phyloP scores from a whole-genome alignment of 2,797 vertebrate genomes.

The Hyperoplus lanceolatus region DNA sequence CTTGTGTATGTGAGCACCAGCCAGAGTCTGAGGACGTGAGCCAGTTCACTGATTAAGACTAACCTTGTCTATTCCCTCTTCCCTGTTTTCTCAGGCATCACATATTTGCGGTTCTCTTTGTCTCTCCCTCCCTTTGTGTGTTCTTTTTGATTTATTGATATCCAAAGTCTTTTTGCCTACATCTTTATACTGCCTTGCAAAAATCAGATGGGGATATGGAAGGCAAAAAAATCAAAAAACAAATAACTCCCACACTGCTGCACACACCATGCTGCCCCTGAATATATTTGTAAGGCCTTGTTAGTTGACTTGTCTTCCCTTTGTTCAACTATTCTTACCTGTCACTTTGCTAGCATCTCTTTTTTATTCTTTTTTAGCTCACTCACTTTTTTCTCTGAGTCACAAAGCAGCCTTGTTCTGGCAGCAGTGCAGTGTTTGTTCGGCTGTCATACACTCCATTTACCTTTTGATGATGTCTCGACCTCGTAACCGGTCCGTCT shows the following conservation, averaged over 20 bases:
- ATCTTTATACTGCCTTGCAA: background rate
- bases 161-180: background rate
- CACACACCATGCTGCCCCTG: background rate
- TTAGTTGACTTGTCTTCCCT: slow-evolving; percentile 22
- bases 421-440: slow-evolving; percentile 33
- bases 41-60: slow-evolving; percentile 27
- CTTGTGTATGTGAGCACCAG: slow-evolving; percentile 37
- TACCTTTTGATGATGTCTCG: slow-evolving; percentile 48
- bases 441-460: slow-evolving; percentile 36
- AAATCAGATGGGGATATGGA: too few relatives aligned
- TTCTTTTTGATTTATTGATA: background rate
- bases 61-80: slow-evolving; percentile 7
- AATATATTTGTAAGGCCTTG: slow-evolving; percentile 6
- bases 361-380: background rate
- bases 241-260: background rate
- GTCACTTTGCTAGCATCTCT: slow-evolving; percentile 6
- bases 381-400: slow-evolving; percentile 12
- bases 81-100: background rate
- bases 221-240: too few relatives aligned
- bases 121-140: background rate
- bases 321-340: slow-evolving; percentile 15
- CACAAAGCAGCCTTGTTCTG: slow-evolving; percentile 14
- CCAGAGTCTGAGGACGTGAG: slow-evolving; percentile 33
- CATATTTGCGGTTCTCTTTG: background rate
- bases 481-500: slow-evolving; percentile 28